Evolutionary conservation across 2,113 vertebrate genomes (phyloP), one percentile per base, ranked within the genome.

Genomic region (Plotosus lineatus): DNA sequence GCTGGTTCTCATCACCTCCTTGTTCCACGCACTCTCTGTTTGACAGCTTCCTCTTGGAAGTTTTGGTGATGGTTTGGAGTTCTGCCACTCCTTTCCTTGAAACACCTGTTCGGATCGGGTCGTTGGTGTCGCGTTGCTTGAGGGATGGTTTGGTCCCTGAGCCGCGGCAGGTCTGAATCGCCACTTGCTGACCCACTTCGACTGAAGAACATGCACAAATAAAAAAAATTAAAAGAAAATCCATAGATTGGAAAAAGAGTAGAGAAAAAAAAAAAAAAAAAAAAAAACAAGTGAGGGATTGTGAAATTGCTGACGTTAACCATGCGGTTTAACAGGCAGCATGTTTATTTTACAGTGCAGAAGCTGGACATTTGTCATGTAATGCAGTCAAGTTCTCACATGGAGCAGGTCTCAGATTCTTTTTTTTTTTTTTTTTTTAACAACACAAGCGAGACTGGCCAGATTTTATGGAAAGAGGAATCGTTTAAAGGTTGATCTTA

Each of bases 1-100:
- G 91, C 88, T 95, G 90, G 69, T 93, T 94, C 89, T 94, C 93
- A 48, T 90, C 83, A 80, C 86, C 86, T 84, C 89, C 89, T 86
- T 90, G 90, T 84, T 88, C 88, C 76, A 89, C 89, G 19, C 88
- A 82, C 75, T 94, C 94, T 42, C 74, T 66, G 58, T 75, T 77
- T 88, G 92, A 90, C 87, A 94, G 94, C 87, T 96, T 97, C 87
- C 95, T 94, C 90, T 93, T 94, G 55, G 86, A 89, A 83, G 88
- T 89, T 89, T 94, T 92, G 74, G 83, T 90, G 89, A 89, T 90
- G 83, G 74, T 89, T 86, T 89, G 87, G 85, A 84, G 85, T 85
- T 71, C 87, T 82, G 83, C 81, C 87, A 88, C 88, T 86, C 85
- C 89, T 65, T 76, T 87, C 85, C 72, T 87, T 79, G 72, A 81